Evolutionary conservation across 2,888 invertebrate genomes (phyloP), one percentile per base, ranked within the genome.

Genomic region (Diloba caeruleocephala): DNA sequence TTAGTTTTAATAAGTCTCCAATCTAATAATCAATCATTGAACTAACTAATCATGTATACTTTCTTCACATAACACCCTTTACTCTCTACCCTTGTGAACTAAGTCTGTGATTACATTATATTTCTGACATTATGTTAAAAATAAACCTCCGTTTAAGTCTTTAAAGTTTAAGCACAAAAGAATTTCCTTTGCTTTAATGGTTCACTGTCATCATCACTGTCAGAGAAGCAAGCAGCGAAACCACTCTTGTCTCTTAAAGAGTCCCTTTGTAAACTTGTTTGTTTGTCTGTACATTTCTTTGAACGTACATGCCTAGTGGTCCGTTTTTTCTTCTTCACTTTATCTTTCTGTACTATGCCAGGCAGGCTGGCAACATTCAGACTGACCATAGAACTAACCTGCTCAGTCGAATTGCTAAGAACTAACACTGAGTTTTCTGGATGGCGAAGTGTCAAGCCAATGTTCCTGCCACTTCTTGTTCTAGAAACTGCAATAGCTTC

Each of bases 121-220:
- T 45, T 31, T 48, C 43, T 37, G 52, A 49, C 41, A 50, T 49
- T 36, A 46, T 36, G 36, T 44, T 50, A 19, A 51, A 3, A 51
- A 13, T 45, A 17, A 33, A 57, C 36, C 48, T 37, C 44, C 49
- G 5, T 21, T 1, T 21, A 51, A 53, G 49, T 41, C 33, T 33
- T 21, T 37, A 21, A 14, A 29, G 46, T 36, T 50, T 54, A 77
- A 48, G 79, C 82, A 79, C 87, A 86, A 73, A 91, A 90, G 58
- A 84, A 91, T 67, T 88, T 90, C 34, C 82, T 76, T 42, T 84
- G 84, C 51, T 86, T 82, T 15, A 87, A 69, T 7, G 86, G 88
- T 71, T 85, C 85, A 84, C 81, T 83, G 43, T 91, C 91, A 58
- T 89, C 86, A 29, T 90, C 92, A 84, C 90, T 92, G 57, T 92